phyloP scores from a whole-genome alignment of 2,888 invertebrate species.

The Diogma glabrata region DNA sequence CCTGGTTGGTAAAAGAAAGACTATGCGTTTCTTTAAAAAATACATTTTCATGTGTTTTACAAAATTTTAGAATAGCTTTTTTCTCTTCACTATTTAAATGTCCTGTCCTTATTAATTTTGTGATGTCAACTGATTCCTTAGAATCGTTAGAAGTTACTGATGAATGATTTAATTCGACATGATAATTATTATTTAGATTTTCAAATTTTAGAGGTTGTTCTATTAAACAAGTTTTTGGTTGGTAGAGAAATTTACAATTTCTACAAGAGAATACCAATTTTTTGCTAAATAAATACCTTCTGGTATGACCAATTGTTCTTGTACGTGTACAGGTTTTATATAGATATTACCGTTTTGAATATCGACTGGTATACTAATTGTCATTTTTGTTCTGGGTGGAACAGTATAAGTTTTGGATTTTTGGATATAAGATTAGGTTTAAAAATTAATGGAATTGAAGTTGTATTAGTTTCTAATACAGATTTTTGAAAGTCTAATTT shows the following conservation, averaged over 20 bases:
- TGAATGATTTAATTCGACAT: too few species aligned
- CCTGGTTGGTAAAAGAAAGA: neutral
- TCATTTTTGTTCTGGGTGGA: slow-evolving; percentile 9
- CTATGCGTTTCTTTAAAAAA: neutral
- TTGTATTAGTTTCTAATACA: slow-evolving; percentile 11
- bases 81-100: slow-evolving; percentile 18
- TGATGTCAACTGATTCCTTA: neutral
- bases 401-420: slow-evolving; percentile 14
- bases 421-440: slow-evolving; percentile 16
- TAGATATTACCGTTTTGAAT: slow-evolving; percentile 14
- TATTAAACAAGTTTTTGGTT: slow-evolving; percentile 10
- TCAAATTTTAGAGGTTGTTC: slow-evolving; percentile 15
- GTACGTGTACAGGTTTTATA: slow-evolving; percentile 12
- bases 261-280: slow-evolving; percentile 13
- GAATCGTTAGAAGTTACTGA: neutral
- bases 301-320: slow-evolving; percentile 12
- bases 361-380: slow-evolving; percentile 7
- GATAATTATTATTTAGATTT: neutral
- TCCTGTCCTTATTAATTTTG: neutral
- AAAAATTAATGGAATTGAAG: slow-evolving; percentile 9
- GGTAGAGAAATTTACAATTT: slow-evolving; percentile 13
- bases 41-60: slow-evolving; percentile 13
- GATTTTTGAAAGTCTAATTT: slow-evolving; percentile 17
- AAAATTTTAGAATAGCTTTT: slow-evolving; percentile 14
- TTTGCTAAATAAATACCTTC: slow-evolving; percentile 14